Percentiles rank a stretch among this genome's conserved stretches.
Evolutionary conservation across 2,113 vertebrate species (phyloP).

Genomic region (Uropsilus gracilis): DNA sequence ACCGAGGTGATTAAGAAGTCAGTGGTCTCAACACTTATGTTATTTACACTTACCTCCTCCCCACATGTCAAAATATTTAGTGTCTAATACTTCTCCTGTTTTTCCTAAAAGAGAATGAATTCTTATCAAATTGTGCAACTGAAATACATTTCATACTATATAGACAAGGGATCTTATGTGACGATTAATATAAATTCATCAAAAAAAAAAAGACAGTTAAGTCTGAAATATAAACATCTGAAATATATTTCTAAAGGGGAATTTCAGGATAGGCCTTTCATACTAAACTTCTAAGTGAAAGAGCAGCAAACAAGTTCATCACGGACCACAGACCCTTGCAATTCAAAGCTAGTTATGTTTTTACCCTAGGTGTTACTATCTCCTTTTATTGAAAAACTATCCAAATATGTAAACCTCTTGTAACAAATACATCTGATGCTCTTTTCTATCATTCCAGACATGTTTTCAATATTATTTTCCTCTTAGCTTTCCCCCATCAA

Average conservation of each 20-base stretch:
- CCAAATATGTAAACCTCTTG: neutral
- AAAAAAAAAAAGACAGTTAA: neutral
- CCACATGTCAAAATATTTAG: conserved; percentile 95
- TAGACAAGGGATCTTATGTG: neutral
- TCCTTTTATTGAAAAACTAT: neutral
- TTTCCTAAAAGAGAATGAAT: conserved; percentile 86
- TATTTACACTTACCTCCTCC: conserved; percentile 90
- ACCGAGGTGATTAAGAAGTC: neutral
- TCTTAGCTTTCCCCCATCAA: neutral
- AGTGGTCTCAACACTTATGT: neutral
- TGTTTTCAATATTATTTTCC: neutral
- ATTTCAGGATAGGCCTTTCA: neutral
- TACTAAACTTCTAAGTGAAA: neutral
- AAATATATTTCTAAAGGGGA: neutral
- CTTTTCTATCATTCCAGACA: neutral
- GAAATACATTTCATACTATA: neutral
- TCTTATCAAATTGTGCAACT: neutral
- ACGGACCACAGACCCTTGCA: neutral
- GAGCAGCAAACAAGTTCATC: neutral
- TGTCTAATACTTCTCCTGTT: conserved; percentile 90
- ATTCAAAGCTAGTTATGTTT: neutral
- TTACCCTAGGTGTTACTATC: neutral
- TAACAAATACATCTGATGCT: neutral
- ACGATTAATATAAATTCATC: neutral
- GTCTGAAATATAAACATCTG: neutral